Conservation (phyloP, 2,888 invertebrate genomes). For the Stramonita haemastoma region DNA sequence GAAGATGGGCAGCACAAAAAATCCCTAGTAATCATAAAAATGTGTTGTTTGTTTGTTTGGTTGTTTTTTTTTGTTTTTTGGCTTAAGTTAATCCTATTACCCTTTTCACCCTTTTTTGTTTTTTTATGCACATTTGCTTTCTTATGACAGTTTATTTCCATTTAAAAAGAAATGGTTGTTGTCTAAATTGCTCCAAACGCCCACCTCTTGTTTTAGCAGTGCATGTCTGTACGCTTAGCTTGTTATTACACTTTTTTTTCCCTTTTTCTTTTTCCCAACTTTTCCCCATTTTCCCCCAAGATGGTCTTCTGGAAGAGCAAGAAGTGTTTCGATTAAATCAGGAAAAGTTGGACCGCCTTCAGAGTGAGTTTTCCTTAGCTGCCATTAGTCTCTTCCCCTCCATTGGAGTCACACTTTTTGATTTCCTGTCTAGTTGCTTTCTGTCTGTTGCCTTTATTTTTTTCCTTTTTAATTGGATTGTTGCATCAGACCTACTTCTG, state of each 20-base stretch:
- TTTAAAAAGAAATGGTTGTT: too few relatives aligned
- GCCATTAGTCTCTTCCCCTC: not conserved
- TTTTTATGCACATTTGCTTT: not conserved
- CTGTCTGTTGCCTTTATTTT: not conserved
- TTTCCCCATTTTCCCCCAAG: conserved; percentile 50
- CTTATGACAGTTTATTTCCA: not conserved
- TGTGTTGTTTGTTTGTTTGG: too few relatives aligned
- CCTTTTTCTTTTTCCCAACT: not conserved
- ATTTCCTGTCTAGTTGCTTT: too few relatives aligned
- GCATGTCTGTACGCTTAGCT: not conserved
- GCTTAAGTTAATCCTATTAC: not conserved
- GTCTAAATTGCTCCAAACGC: too few relatives aligned
- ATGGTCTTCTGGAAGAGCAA: conserved; percentile 70
- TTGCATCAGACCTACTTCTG: too few relatives aligned
- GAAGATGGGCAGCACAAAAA: too few relatives aligned
- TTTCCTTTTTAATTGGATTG: not conserved
- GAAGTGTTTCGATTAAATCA: conserved; percentile 60
- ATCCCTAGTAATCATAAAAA: too few relatives aligned
- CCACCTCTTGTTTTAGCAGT: too few relatives aligned
- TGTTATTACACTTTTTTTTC: not conserved
- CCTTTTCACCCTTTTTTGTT: not conserved
- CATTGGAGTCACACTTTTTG: not conserved
- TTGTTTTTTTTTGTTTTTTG: not conserved
- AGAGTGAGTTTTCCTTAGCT: conserved; percentile 61
- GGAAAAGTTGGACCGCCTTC: conserved; percentile 63